A percentile compares a stretch with the other conserved stretches of the same genome.
Conservation (phyloP, 2,113 vertebrate genomes). For the Pteropus alecto region DNA sequence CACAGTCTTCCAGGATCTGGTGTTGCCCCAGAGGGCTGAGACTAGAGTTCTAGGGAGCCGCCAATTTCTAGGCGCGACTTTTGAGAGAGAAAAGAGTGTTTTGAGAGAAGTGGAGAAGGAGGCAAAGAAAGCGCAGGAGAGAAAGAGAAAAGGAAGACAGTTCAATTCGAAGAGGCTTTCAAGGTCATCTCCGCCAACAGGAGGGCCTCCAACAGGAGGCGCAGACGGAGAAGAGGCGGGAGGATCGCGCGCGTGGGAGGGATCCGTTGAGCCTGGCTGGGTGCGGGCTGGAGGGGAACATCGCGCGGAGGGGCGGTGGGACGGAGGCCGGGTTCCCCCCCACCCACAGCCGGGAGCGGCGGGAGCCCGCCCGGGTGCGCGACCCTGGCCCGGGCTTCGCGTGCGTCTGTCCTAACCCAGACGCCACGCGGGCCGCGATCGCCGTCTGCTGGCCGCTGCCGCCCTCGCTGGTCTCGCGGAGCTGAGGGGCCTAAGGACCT, state of each 20-base stretch:
- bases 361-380: background rate
- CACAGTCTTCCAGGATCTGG: background rate
- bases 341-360: accelerated
- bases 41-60: background rate
- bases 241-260: background rate
- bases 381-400: background rate
- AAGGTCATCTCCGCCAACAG: background rate
- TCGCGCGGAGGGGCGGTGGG: too few relatives aligned
- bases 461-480: background rate
- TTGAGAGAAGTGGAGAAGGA: background rate
- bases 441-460: conserved; percentile 91
- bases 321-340: too few relatives aligned
- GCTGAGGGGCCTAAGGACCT: background rate
- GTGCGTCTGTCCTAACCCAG: background rate
- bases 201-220: conserved; percentile 44
- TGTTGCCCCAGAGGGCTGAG: background rate
- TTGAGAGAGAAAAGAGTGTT: background rate
- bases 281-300: background rate
- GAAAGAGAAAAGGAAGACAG: background rate
- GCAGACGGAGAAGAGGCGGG: background rate
- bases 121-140: background rate
- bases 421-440: conserved; percentile 80
- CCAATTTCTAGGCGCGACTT: background rate
- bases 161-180: background rate
- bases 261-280: background rate